These are phyloP conservation scores for Drosophila neoperkinsi DNA, from an alignment of 2,888 invertebrate genomes.

Conservation along the genomic window DNA sequence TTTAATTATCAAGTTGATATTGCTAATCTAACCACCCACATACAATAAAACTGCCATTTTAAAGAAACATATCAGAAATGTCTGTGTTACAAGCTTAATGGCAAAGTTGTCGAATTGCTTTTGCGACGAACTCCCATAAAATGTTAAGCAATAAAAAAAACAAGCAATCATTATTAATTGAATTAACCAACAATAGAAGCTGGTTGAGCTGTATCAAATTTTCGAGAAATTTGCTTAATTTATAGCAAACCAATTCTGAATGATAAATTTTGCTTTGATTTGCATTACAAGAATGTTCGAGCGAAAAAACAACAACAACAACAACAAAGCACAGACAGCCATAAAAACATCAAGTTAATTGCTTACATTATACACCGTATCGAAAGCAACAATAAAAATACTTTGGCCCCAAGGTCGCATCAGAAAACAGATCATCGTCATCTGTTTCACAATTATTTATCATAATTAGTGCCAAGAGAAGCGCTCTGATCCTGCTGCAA, in stretches of 20 bases:
- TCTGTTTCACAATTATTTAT: constrained; percentile 52
- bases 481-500: constrained; percentile 48
- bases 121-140: neutral
- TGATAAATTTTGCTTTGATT: constrained; percentile 50
- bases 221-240: constrained; percentile 36
- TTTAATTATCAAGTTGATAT: neutral
- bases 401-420: constrained; percentile 67
- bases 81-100: neutral
- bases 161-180: constrained; percentile 28
- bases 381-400: constrained; percentile 34
- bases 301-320: constrained; percentile 51
- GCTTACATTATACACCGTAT: constrained; percentile 69
- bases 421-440: constrained; percentile 16
- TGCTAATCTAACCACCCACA: neutral
- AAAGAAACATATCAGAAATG: neutral
- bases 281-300: constrained; percentile 48
- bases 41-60: neutral
- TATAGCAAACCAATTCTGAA: constrained; percentile 42
- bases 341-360: constrained; percentile 74
- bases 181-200: constrained; percentile 30
- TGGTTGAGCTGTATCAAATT: constrained; percentile 2
- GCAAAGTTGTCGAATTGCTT: neutral
- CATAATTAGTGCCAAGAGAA: constrained; percentile 37
- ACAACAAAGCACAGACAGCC: constrained; percentile 51
- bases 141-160: constrained; percentile 2